Evolutionary conservation across 2,888 invertebrate genomes (phyloP), one percentile per base, ranked within the genome.

Genomic region (Xanthorhoe spadicearia): DNA sequence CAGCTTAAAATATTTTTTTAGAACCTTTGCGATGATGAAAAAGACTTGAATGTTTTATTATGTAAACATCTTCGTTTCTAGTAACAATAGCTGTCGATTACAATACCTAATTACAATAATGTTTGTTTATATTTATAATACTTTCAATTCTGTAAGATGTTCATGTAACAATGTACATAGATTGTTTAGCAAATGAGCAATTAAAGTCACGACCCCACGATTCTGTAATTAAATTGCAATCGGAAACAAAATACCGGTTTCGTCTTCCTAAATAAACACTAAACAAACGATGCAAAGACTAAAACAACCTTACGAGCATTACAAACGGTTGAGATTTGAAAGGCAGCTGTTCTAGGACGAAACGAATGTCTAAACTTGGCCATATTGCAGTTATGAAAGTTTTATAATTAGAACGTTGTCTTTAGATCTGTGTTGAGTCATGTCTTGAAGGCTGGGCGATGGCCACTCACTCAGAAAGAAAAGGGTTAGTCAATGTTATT

Each of bases 351-450:
- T 46, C 51, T 52, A 52, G 54, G 54, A 59, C 54, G 50, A 64
- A 64, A 53, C 13, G 0, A n/a, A 38, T 49, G 59, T 57, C 48
- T 13, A 38, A 64, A 58, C 58, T 59, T 54, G 58, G 64, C 50
- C 49, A 35, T 9, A 52, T 17, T 51, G 32, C 49, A 50, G n/a
- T 54, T 57, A 54, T 52, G 61, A 61, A 61, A 66, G 61, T 58
- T 17, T 8, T 23, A 28, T 43, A 43, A 56, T 57, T 61, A 32
- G 9, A 15, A 38, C 32, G 9, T 18, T 9, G 60, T 67, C 63
- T 59, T 59, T 51, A 49, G 38, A 67, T 63, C 62, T 38, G 50
- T 32, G 61, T 66, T 61, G 56, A 49, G 46, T 28, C 43, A 61
- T 48, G 35, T 56, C 19, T n/a, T 54, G 58, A 17, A 56, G 15